Evolutionary conservation across 2,888 invertebrate genomes (phyloP), one percentile per base, ranked within the genome.

Genomic region (Calliopum simillimum): DNA sequence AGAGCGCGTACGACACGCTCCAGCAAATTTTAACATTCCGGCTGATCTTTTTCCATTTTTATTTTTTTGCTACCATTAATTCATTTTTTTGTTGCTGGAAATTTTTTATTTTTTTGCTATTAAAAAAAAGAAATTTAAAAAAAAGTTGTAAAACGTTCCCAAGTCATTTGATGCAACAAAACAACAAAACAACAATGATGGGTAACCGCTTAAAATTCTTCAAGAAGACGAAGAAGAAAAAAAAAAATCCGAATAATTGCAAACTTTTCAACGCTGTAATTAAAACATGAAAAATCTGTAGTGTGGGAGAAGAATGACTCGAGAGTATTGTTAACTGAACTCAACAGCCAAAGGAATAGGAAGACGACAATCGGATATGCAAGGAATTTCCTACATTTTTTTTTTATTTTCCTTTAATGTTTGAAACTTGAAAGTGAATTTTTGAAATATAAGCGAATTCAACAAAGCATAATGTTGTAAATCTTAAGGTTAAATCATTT

Each of bases 81-180:
- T 73, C 69, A 65, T 55, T 63, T 58, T 33, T 75, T 76, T 76
- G 76, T 75, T 73, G 72, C 75, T 79, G 75, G 33, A 47, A 63
- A 63, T 8, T 53, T 19, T 53, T 53, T 21, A 16, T 53, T 19
- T 53, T 53, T 21, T 16, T 16, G 23, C 53, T 41, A 59, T 23
- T 61, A 51, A 6, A 23, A 51, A 21, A 53, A 51, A 49, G 16
- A 64, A 51, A 51, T 51, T 51, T 41, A 19, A 41, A 49, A 64
- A 64, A 64, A 51, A 64, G 51, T 64, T 33, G 21, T 56, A 23
- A 56, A 56, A 4, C 56, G 56, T 56, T 56, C 51, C 51, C 51
- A 53, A 64, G 51, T 51, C 51, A 64, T 64, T 53, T 64, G 41
- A 19, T 59, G 59, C 59, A 43, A 59, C 19, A 63, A 61, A 61